A percentile compares a stretch with the other conserved stretches of the same genome.
phyloP scores from a whole-genome alignment of 2,888 invertebrate genomes.

The Tridacna crocea region DNA sequence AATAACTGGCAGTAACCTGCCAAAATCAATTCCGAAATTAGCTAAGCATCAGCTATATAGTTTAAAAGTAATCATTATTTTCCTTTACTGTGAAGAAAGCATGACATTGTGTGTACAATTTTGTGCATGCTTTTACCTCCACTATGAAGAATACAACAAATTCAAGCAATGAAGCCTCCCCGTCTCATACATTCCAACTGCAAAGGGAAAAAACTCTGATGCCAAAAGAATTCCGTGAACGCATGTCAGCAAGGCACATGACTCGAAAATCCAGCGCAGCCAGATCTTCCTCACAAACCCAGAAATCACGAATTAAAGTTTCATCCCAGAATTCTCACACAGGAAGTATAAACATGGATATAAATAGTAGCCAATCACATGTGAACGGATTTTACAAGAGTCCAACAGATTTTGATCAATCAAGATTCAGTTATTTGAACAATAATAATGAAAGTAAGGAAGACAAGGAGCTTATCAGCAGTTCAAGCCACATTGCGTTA shows the following conservation, averaged over 20 bases:
- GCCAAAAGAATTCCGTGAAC: constrained; percentile 58
- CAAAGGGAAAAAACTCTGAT: constrained; percentile 60
- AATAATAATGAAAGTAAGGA: constrained; percentile 11
- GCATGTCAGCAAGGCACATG: constrained; percentile 51
- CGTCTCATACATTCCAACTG: constrained; percentile 49
- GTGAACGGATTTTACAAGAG: not conserved
- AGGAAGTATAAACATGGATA: not conserved
- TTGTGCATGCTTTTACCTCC: not conserved
- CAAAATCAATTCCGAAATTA: no score
- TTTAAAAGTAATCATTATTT: no score
- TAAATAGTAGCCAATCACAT: not conserved
- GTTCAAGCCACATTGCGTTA: constrained; percentile 46
- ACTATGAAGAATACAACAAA: constrained; percentile 48
- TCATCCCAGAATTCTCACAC: not conserved
- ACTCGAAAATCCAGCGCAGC: constrained; percentile 39
- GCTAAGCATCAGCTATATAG: no score
- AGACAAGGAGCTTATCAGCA: constrained; percentile 38
- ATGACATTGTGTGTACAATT: no score
- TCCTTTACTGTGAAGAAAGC: no score
- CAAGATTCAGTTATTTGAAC: not conserved
- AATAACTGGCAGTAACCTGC: no score
- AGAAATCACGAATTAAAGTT: not conserved
- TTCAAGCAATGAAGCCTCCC: constrained; percentile 34
- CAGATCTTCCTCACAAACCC: not conserved
- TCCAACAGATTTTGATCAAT: not conserved